Conservation (phyloP, 2,888 invertebrate species). For the Troilus luridus region DNA sequence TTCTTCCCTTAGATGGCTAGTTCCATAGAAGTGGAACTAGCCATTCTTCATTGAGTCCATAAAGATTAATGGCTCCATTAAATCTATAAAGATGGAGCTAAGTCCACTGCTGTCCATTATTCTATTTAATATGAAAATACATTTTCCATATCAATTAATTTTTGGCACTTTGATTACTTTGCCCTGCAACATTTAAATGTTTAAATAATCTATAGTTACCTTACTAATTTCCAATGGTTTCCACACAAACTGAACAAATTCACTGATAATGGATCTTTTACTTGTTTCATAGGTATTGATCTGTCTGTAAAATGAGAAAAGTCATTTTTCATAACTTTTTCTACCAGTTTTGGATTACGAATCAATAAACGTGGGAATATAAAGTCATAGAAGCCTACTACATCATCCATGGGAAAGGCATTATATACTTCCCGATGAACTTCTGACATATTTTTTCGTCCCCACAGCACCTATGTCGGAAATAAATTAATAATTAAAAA, state of each 20-base stretch:
- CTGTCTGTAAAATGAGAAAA: conserved; percentile 52
- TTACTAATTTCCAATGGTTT: conserved; percentile 37
- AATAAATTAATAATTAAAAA: background rate
- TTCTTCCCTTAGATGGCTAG: too few relatives aligned
- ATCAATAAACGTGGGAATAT: conserved; percentile 18
- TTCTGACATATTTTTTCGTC: conserved; percentile 19
- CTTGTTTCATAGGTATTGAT: background rate
- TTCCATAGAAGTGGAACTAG: too few relatives aligned
- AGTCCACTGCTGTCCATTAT: too few relatives aligned
- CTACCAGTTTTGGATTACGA: conserved; percentile 6
- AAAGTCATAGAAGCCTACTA: conserved; percentile 48
- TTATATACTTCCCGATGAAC: background rate
- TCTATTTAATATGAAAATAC: background rate
- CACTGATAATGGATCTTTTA: conserved; percentile 29
- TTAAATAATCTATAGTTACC: background rate
- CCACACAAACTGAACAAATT: conserved; percentile 49
- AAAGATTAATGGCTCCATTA: too few relatives aligned
- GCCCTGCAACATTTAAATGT: background rate
- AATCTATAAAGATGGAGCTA: too few relatives aligned
- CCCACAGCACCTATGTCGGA: conserved; percentile 22
- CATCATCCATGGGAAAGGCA: conserved; percentile 42
- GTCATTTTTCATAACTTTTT: conserved; percentile 50
- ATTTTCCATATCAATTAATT: background rate
- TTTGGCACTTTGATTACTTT: background rate
- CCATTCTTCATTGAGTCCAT: too few relatives aligned